Conservation (phyloP, 2,797 vertebrate species). For the Chelonia mydas region DNA sequence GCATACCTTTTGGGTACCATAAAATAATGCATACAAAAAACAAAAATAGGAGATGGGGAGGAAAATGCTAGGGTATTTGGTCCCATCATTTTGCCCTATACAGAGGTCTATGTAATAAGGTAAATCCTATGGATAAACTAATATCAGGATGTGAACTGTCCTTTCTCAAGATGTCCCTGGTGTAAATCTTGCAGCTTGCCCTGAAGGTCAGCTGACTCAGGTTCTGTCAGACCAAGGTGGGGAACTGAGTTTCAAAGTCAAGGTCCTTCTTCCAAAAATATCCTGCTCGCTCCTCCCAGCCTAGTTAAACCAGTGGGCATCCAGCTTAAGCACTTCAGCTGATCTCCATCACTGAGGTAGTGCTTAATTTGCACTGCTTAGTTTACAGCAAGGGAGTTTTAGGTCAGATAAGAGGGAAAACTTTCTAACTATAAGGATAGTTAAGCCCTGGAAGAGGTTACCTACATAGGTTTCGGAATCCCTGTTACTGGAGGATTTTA, state of each 20-base stretch:
- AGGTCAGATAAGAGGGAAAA: no score
- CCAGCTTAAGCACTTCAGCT: no score
- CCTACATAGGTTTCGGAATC: no score
- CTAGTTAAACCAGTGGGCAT: no score
- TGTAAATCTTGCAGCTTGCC: neutral
- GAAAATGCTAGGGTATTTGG: neutral
- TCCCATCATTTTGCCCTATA: neutral
- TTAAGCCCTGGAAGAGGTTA: no score
- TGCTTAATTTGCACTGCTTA: no score
- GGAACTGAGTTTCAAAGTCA: neutral
- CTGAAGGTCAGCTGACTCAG: neutral
- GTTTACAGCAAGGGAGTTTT: no score
- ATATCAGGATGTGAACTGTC: neutral
- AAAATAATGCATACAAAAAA: neutral
- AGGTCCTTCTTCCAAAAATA: no score
- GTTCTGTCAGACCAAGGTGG: neutral
- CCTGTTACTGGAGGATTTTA: no score
- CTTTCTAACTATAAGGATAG: no score
- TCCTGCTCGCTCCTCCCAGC: no score
- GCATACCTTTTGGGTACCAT: neutral
- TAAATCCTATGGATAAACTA: neutral
- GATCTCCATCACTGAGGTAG: no score
- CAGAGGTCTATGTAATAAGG: neutral
- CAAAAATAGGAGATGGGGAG: neutral
- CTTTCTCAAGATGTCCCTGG: neutral